Percentiles rank a stretch among this genome's conserved stretches.
Conservation (phyloP, 2,797 vertebrate genomes). For the Psittacula derbiana region DNA sequence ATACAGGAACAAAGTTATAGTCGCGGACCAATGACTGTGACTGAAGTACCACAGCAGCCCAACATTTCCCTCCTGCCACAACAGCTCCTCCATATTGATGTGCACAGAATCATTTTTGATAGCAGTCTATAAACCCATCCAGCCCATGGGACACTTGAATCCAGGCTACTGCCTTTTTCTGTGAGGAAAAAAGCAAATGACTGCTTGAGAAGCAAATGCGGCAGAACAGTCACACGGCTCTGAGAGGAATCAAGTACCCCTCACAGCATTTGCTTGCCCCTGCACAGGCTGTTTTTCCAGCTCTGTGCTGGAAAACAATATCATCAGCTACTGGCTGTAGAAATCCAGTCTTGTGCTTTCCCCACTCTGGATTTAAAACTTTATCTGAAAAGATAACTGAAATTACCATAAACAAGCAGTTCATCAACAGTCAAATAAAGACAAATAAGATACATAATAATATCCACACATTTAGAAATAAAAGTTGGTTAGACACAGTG, state of each 20-base stretch:
- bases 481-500: background rate
- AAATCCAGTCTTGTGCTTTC: background rate
- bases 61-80: background rate
- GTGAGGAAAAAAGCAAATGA: background rate
- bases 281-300: background rate
- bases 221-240: rapidly evolving
- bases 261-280: background rate
- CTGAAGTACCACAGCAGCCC: background rate
- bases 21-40: background rate
- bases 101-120: background rate
- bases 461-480: background rate
- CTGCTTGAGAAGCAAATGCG: background rate
- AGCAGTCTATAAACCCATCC: background rate
- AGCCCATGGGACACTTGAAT: background rate
- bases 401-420: background rate
- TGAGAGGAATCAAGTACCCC: rapidly evolving
- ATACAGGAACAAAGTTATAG: background rate
- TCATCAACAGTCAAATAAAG: background rate
- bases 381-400: background rate
- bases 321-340: too few relatives aligned
- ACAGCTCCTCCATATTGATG: background rate
- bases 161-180: background rate
- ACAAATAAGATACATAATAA: background rate
- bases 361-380: background rate
- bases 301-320: background rate